A percentile compares a stretch with the other conserved stretches of the same genome.
These are phyloP conservation scores for Caranx melampygus DNA, from an alignment of 2,113 vertebrate species.

Conservation along the genomic window DNA sequence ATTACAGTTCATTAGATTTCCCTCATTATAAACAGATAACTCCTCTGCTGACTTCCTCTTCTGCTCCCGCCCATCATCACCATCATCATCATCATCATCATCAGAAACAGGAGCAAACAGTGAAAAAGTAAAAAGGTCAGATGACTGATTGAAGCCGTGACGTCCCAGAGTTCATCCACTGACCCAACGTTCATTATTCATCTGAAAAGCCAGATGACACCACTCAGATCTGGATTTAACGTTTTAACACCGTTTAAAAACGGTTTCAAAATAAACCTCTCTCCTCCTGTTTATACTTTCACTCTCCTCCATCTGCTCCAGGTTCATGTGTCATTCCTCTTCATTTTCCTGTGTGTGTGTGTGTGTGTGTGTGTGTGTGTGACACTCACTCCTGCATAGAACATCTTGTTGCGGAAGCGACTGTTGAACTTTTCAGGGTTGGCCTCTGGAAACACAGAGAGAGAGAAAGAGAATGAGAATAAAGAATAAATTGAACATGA, in stretches of 20 bases:
- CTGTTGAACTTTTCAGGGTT: conserved; percentile 83
- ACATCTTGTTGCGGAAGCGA: conserved; percentile 84
- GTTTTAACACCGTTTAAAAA: too few species aligned
- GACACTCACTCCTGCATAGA: conserved; percentile 80
- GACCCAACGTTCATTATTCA: too few species aligned
- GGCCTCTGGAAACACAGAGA: conserved; percentile 71
- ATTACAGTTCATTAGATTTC: conserved; percentile 59
- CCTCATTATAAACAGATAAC: conserved; percentile 56
- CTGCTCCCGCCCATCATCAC: conserved; percentile 13
- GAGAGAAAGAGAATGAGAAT: conserved; percentile 16
- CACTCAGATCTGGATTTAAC: neutral
- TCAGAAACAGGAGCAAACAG: neutral
- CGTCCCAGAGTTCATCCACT: neutral
- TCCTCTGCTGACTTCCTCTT: conserved; percentile 29
- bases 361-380: neutral
- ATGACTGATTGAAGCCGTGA: neutral
- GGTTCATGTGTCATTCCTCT: too few species aligned
- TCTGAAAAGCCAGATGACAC: neutral
- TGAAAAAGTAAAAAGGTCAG: neutral
- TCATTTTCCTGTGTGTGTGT: neutral
- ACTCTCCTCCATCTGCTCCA: too few species aligned
- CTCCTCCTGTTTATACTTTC: too few species aligned
- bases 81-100: too few species aligned
- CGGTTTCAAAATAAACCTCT: too few species aligned
- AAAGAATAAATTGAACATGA: neutral